These are phyloP conservation scores for Eira barbara DNA, from an alignment of 2,113 vertebrate species.

Conservation along the genomic window DNA sequence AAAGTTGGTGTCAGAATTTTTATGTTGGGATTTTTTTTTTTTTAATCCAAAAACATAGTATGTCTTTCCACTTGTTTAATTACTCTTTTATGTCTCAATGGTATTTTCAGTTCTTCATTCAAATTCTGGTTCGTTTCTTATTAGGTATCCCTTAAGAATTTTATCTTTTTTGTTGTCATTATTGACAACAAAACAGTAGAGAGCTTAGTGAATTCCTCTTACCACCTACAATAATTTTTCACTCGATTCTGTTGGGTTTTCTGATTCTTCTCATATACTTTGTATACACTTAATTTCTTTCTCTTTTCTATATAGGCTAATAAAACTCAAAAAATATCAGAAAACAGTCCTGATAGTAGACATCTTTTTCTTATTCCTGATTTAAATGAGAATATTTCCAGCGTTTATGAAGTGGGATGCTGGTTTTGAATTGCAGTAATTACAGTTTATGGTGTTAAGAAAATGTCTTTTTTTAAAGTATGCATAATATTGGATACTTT, in stretches of 20 bases:
- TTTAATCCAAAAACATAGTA: background rate
- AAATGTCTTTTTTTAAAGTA: background rate
- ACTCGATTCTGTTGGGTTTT: background rate
- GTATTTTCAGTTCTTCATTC: background rate
- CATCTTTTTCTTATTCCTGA: constrained; percentile 9
- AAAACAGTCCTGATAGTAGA: background rate
- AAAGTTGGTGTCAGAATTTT: background rate
- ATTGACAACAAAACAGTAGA: background rate
- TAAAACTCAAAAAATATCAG: background rate
- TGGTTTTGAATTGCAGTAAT: background rate
- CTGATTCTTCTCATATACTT: background rate
- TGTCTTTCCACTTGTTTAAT: background rate
- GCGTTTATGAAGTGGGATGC: background rate
- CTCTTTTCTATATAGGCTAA: background rate
- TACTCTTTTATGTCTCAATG: background rate
- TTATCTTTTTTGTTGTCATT: background rate
- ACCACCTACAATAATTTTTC: background rate
- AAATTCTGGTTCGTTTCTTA: background rate
- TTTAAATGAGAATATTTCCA: background rate
- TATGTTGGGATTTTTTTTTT: background rate
- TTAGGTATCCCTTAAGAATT: background rate
- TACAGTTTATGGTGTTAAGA: background rate
- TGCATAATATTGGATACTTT: background rate
- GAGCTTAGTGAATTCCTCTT: background rate
- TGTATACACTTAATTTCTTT: background rate